phyloP scores from a whole-genome alignment of 2,113 vertebrate genomes.

The Leptosomus discolor region DNA sequence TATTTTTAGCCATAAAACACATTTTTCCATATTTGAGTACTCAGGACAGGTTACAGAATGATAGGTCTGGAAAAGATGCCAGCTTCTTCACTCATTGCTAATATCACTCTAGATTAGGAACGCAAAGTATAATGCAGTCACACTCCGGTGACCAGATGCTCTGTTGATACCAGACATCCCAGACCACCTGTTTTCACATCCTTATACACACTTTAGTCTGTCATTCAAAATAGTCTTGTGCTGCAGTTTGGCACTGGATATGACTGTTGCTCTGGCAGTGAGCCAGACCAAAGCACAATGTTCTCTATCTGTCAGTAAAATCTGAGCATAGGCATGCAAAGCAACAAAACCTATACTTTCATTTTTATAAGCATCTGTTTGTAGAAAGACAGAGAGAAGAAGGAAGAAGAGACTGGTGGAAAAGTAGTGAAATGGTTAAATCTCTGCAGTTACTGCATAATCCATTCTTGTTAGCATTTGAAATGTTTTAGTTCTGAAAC shows the following conservation, averaged over 20 bases:
- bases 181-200: slow-evolving; percentile 76
- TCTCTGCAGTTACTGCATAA: neutral
- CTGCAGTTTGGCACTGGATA: slow-evolving; percentile 50
- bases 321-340: neutral
- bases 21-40: neutral
- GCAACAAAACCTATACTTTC: neutral
- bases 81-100: slow-evolving; percentile 3
- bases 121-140: slow-evolving; percentile 35
- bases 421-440: neutral
- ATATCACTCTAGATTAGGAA: slow-evolving; percentile 5
- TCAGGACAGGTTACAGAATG: neutral
- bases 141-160: slow-evolving; percentile 74
- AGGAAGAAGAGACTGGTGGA: neutral
- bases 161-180: slow-evolving; percentile 64
- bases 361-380: neutral
- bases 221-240: slow-evolving; percentile 61
- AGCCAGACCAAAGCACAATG: slow-evolving; percentile 19
- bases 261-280: slow-evolving; percentile 53
- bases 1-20: neutral
- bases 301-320: neutral
- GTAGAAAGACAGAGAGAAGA: neutral
- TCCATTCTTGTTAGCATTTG: neutral
- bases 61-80: neutral
- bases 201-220: slow-evolving; percentile 59
- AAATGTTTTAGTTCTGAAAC: neutral